Evolutionary conservation across 2,113 vertebrate species (phyloP), one percentile per base, ranked within the genome.

Genomic region (Amazona vittata): DNA sequence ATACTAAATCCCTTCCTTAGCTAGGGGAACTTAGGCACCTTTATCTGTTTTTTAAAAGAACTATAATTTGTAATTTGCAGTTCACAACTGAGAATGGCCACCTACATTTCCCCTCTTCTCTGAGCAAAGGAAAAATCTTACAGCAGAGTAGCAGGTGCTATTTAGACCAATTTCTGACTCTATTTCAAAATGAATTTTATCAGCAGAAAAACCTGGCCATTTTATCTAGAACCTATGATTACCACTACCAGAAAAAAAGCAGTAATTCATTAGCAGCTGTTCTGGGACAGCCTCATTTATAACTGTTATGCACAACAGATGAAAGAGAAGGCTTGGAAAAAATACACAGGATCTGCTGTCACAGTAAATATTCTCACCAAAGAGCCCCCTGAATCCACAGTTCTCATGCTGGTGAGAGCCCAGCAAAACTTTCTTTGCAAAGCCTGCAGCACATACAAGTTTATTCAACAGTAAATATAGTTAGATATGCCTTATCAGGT

Each of bases 321-420:
- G 76, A 96, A 93, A 87, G 0, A 68, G 25, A 67, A 74, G 29
- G 19, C 59, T 52, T 81, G 28, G 29, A 75, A 75, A 75, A 86
- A 55, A 68, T 15, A 71, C 0, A 0, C 0, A 76, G 35, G 44
- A 75, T 57, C 44, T 12, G 3, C 37, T 52, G n/a, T 41, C n/a
- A 55, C 19, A 53, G 39, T 46, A 50, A 86, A 59, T 24, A 59
- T 31, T 91, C 37, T 25, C 19, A 83, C 2, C n/a, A 65, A 86
- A 67, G 15, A 41, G 33, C 5, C 4, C 11, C 15, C 7, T n/a
- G 19, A 89, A 29, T 6, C 35, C 24, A 82, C 6, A 76, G 18
- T 21, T 63, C 26, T 39, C 41, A 39, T 8, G 31, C 39, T 64
- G 11, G 25, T 41, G 17, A 83, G 9, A 76, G 1, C 1, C 5